Evolutionary conservation across 2,888 invertebrate species (phyloP).

Genomic region (Octodonta nipae): DNA sequence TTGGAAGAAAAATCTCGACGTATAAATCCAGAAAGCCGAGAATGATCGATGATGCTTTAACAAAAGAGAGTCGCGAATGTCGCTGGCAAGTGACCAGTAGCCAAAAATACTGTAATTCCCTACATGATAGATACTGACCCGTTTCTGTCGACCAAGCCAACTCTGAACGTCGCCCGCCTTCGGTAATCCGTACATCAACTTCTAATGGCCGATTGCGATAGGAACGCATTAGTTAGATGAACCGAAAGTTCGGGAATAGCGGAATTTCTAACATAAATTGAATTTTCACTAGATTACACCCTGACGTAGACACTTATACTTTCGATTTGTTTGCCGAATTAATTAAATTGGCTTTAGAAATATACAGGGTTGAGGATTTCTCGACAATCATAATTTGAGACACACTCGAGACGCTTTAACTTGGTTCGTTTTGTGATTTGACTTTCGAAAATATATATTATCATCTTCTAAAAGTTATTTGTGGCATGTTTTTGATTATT

Average conservation of each 20-base stretch:
- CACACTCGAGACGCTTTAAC: too few relatives aligned
- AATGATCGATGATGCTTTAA: constrained; percentile 4
- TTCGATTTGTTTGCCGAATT: constrained; percentile 22
- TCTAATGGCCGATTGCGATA: constrained; percentile 17
- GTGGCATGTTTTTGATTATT: too few relatives aligned
- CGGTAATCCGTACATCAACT: not conserved
- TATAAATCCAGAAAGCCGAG: too few relatives aligned
- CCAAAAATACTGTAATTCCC: constrained; percentile 31
- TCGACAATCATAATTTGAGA: too few relatives aligned
- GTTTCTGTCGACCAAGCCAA: constrained; percentile 8
- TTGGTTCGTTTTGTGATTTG: too few relatives aligned
- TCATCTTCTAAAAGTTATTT: too few relatives aligned
- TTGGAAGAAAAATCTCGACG: too few relatives aligned
- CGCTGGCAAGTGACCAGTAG: constrained; percentile 35
- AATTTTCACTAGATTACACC: constrained; percentile 33
- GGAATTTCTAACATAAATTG: constrained; percentile 35
- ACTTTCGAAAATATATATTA: too few relatives aligned
- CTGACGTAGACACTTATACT: constrained; percentile 28
- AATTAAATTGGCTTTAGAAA: constrained; percentile 12
- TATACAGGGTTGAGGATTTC: too few relatives aligned
- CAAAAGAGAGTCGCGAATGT: constrained; percentile 25
- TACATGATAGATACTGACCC: constrained; percentile 30
- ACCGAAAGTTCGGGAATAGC: constrained; percentile 32
- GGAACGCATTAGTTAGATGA: constrained; percentile 32
- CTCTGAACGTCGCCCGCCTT: not conserved